Evolutionary conservation across 2,888 invertebrate genomes (phyloP).

Genomic region (Matsumyia berberina): DNA sequence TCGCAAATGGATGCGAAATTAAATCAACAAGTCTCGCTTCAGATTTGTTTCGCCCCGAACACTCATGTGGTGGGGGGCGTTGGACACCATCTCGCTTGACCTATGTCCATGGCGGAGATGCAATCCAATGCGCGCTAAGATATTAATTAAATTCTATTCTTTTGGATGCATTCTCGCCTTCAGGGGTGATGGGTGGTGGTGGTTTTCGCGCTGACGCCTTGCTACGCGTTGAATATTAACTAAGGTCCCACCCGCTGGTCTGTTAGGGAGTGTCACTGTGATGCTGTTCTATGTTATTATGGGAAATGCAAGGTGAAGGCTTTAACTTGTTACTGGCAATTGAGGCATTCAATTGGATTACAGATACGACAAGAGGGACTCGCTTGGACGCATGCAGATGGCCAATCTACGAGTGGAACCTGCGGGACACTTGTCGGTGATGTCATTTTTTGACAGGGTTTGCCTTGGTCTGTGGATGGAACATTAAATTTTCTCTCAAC

Average conservation of each 20-base stretch:
- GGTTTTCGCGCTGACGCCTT: slow-evolving; percentile 47
- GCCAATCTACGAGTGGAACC: no score
- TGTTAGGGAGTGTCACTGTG: slow-evolving; percentile 41
- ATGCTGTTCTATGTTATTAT: slow-evolving; percentile 40
- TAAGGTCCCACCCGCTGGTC: slow-evolving; percentile 53
- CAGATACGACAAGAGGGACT: not conserved
- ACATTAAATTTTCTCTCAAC: no score
- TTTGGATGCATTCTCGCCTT: slow-evolving; percentile 34
- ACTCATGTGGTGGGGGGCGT: slow-evolving; percentile 28
- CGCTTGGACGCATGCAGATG: no score
- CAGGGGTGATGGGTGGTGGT: slow-evolving; percentile 28
- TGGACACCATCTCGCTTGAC: slow-evolving; percentile 22
- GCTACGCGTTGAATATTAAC: slow-evolving; percentile 43
- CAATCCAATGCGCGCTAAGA: slow-evolving; percentile 46
- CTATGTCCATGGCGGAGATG: slow-evolving; percentile 33
- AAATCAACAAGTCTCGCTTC: slow-evolving; percentile 73
- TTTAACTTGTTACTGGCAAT: slow-evolving; percentile 6
- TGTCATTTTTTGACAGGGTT: no score
- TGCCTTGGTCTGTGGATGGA: no score
- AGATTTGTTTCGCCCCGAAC: slow-evolving; percentile 46
- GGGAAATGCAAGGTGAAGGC: not conserved
- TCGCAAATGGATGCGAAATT: slow-evolving; percentile 73
- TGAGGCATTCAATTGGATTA: slow-evolving; percentile 22
- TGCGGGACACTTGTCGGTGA: no score
- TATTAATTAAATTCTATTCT: slow-evolving; percentile 75